Percentiles rank a stretch among this genome's conserved stretches.
Evolutionary conservation across 2,888 invertebrate species (phyloP).

Genomic region (Neoascia interrupta): DNA sequence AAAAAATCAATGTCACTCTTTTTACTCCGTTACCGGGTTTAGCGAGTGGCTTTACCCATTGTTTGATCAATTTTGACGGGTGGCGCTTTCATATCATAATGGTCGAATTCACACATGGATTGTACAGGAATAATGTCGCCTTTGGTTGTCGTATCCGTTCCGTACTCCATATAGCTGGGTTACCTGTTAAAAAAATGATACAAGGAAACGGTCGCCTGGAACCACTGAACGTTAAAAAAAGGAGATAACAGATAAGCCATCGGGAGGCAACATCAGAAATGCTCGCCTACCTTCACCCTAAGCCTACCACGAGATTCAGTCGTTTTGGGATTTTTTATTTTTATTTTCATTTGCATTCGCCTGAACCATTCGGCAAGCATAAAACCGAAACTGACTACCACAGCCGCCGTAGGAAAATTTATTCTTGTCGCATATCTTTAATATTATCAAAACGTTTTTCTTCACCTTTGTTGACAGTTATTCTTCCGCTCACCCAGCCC

Average conservation of each 20-base stretch:
- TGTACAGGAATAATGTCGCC: constrained; percentile 37
- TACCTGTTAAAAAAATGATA: constrained; percentile 15
- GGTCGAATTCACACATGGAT: constrained; percentile 54
- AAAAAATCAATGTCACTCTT: constrained; percentile 28
- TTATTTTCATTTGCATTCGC: constrained; percentile 30
- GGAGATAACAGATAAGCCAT: constrained; percentile 47
- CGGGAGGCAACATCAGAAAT: constrained; percentile 16
- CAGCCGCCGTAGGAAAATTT: constrained; percentile 1
- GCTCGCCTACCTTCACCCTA: constrained; percentile 10
- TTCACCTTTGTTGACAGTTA: constrained; percentile 38
- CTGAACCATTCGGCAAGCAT: constrained; percentile 12
- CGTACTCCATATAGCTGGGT: constrained; percentile 3
- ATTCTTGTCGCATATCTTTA: constrained; percentile 34
- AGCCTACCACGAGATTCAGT: constrained; percentile 1
- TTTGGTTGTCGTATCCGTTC: constrained; percentile 7
- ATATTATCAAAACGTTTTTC: constrained; percentile 31
- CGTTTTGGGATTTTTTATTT: constrained; percentile 37
- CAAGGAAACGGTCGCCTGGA: constrained; percentile 34
- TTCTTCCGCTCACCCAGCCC: constrained; percentile 6
- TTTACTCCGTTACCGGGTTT: constrained; percentile 26
- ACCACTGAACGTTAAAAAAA: constrained; percentile 15
- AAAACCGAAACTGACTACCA: constrained; percentile 24
- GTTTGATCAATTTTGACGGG: constrained; percentile 50
- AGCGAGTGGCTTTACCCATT: constrained; percentile 18
- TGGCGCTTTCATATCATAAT: constrained; percentile 41